Evolutionary conservation across 1,140 invertebrate species (phyloP), one percentile per base, ranked within the genome.

Genomic region (Archegozetes longisetosus): DNA sequence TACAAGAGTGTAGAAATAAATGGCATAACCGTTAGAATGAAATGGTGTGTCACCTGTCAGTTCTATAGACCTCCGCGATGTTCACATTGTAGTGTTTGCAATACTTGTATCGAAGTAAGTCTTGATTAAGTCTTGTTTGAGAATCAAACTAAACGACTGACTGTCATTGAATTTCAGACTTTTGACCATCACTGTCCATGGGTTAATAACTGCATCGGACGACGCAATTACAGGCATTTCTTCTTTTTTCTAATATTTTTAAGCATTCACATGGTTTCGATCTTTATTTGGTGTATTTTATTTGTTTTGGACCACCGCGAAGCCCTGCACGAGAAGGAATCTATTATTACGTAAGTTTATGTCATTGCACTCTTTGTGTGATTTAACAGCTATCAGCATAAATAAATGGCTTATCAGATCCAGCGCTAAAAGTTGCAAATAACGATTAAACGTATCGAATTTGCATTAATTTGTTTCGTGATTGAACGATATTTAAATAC

Each of bases 151-250:
- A n/a, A n/a, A n/a, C n/a, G 6, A 27, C 32, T 14, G 20, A n/a
- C 14, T 60, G 47, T 28, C 28, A 48, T 23, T 17, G 14, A 40
- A n/a, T 47, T 54, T 61, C 78, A 98, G 88, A 98, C 91, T 29
- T 98, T 99, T 76, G 96, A 99, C 76, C 96, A 99, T 80, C 96
- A 99, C 76, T 99, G 96, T 77, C 95, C 95, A 55, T 98, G 95
- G 95, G 88, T 99, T 65, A 98, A 98, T 75, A 99, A 99, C 75
- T 99, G 96, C 73, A 98, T 99, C 68, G 96, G 96, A 55, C 82
- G 93, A 64, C 80, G 94, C 65, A 98, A 99, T 76, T 99, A 99
- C 73, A 80, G 94, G 69, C 95, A 92, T 74, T 97, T 97, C 78
- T 95, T 96, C 76, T 88, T 96, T 76, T 98, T 99, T 75, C 82